Base-by-base conservation (phyloP, 37 sponge, comb jelly and placozoan species). In the Hexactinellida sp. region DNA sequence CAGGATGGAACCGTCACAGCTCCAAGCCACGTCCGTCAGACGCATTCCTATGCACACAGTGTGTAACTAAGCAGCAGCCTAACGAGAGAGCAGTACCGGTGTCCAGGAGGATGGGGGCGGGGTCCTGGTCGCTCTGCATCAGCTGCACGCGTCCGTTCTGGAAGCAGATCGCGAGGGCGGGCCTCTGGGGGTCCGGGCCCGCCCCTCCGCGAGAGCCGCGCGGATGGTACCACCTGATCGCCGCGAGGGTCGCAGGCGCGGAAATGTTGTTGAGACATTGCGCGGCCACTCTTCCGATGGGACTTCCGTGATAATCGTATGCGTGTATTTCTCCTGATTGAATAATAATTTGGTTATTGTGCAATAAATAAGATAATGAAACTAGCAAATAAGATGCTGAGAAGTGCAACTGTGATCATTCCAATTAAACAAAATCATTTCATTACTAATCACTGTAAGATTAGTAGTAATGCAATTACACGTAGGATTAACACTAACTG, bases 71-170 rank as follows among this genome's bases (percentile, higher is more conserved):
- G 47, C 47, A 41, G 47, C 47, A 13, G 13, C 5, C 10, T 41
- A 16, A 5, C 5, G 47, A 13, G 47, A 16, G 9, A 47, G 9
- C 52, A 47, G 28, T 63, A 63, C 76, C 76, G 3, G 76, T 63
- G 76, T 63, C 76, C 25, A 63, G 25, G 5, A 63, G 28, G 25
- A 63, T 63, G 25, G 76, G 32, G 93, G 92, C 82, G 9, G 89
- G 39, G 82, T 94, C 94, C 84, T 91, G 84, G 38, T 97, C 94
- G 38, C 91, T 84, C 38, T 82, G 88, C 97, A 94, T 97, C 24
- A 97, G 82, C 52, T 97, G 94, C 13, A 88, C 86, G 38, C 93
- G 54, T 0, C 97, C 97, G 47, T 92, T 94, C 39, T 92, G 91
- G 85, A 87, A 94, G 54, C 84, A 88, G 35, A 94, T 89, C 13